These are phyloP conservation scores for Celastrina argiolus DNA, from an alignment of 2,888 invertebrate species.

Conservation along the genomic window DNA sequence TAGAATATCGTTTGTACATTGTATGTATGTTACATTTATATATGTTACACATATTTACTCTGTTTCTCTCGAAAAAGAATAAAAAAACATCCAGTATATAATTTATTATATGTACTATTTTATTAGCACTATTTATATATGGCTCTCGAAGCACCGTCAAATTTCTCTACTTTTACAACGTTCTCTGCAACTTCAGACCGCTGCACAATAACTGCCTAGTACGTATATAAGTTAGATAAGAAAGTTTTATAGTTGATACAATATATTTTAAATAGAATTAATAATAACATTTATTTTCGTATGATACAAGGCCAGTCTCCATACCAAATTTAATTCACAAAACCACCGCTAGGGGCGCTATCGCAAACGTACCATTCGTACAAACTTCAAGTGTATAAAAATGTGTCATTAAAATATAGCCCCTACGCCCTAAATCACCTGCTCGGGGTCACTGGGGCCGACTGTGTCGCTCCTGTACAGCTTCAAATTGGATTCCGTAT, in stretches of 20 bases:
- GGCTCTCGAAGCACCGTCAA: background rate
- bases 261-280: background rate
- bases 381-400: conserved; percentile 3
- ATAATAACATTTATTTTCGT: background rate
- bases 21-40: too few species aligned
- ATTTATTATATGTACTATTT: too few species aligned
- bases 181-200: background rate
- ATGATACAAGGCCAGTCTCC: background rate
- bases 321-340: background rate
- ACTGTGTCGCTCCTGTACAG: conserved; percentile 52
- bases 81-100: too few species aligned
- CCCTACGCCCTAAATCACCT: conserved; percentile 47
- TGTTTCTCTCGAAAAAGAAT: too few species aligned
- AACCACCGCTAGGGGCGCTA: conserved; percentile 4
- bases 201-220: background rate
- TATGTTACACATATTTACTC: too few species aligned
- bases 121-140: background rate
- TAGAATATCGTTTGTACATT: too few species aligned
- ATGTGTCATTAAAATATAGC: conserved; percentile 5
- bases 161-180: background rate
- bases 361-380: background rate
- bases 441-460: conserved; percentile 58
- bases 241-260: background rate
- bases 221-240: background rate
- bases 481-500: conserved; percentile 83